Conservation (phyloP, 2,113 vertebrate species). For the Terrapene triunguis region DNA sequence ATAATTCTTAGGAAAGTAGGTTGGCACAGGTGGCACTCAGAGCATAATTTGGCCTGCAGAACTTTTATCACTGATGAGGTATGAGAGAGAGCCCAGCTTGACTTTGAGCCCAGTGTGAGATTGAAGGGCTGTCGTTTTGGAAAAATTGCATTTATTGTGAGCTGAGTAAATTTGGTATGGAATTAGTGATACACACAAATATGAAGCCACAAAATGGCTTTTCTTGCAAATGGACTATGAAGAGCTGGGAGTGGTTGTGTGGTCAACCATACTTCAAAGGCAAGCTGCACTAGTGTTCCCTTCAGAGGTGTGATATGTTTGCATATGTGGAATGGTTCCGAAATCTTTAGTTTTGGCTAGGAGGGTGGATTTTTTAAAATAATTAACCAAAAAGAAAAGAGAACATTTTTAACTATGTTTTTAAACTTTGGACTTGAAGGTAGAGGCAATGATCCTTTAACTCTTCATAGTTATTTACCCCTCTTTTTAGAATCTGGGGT, state of each 20-base stretch:
- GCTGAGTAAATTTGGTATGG: background rate
- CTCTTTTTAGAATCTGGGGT: background rate
- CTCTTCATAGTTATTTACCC: background rate
- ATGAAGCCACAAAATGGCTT: background rate
- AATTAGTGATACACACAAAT: background rate
- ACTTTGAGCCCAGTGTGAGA: background rate
- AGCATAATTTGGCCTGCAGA: background rate
- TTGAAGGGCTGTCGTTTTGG: background rate
- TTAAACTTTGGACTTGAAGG: background rate
- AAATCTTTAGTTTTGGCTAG: background rate
- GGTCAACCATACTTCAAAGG: background rate
- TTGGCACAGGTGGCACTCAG: background rate
- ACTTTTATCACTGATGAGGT: background rate
- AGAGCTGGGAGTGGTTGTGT: background rate
- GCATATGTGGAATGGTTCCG: background rate
- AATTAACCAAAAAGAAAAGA: background rate
- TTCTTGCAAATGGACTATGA: background rate
- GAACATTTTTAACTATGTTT: background rate
- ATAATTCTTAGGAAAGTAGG: background rate
- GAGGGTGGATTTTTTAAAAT: background rate
- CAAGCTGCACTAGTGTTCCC: background rate
- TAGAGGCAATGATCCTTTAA: background rate
- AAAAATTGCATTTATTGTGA: background rate
- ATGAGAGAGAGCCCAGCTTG: background rate
- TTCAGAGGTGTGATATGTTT: background rate